Conservation (phyloP, 2,797 vertebrate genomes). For the Myotis pilosus region DNA sequence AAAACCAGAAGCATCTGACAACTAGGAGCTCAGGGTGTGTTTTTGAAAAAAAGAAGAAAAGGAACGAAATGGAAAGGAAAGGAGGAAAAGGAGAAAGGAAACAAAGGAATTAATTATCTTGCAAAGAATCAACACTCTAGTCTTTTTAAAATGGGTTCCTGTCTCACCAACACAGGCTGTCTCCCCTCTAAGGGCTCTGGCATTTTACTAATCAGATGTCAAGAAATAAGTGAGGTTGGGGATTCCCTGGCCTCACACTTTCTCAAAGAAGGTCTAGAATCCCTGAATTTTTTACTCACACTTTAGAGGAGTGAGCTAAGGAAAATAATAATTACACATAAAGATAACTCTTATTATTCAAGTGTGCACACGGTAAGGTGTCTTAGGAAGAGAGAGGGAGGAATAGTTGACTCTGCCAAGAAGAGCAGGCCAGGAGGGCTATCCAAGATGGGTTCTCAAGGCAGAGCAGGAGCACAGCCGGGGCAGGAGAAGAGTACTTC, state of each 20-base stretch:
- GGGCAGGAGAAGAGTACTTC: background rate
- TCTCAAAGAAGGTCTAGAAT: background rate
- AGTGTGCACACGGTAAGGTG: background rate
- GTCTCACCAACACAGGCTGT: background rate
- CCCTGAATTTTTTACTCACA: background rate
- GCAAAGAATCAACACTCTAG: background rate
- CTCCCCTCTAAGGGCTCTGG: background rate
- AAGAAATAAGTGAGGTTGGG: background rate
- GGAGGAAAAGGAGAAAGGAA: background rate
- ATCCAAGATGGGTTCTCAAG: background rate
- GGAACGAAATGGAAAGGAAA: background rate
- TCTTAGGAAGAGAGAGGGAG: background rate
- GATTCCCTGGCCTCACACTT: background rate
- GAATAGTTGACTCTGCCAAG: too few relatives aligned
- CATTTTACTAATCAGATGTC: background rate
- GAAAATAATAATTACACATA: background rate
- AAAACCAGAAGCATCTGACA: background rate
- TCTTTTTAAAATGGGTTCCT: background rate
- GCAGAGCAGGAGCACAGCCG: background rate
- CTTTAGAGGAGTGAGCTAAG: background rate
- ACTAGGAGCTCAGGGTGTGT: background rate
- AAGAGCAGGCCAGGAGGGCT: background rate
- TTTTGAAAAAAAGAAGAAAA: background rate
- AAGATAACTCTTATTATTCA: background rate
- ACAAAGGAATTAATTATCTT: background rate